phyloP scores from a whole-genome alignment of 2,113 vertebrate species.

The Alces alces region DNA sequence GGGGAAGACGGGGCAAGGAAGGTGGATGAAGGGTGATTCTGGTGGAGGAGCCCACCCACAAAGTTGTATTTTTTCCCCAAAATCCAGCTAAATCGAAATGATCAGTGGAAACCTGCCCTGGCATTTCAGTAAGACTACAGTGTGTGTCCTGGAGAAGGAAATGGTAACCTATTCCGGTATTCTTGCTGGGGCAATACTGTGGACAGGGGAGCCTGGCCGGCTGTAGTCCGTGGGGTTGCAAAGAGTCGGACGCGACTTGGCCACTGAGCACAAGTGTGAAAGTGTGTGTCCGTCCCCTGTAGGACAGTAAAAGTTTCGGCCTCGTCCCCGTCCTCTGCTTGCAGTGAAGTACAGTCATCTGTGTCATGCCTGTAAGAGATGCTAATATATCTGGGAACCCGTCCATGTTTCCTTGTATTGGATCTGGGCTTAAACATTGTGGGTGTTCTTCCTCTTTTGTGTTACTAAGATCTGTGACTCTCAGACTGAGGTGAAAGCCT shows the following conservation, averaged over 20 bases:
- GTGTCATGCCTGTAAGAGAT: neutral
- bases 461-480: neutral
- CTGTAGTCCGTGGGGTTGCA: neutral
- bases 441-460: neutral
- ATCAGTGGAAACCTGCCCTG: neutral
- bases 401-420: neutral
- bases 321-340: neutral
- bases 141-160: neutral
- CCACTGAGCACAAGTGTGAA: neutral
- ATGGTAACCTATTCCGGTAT: neutral
- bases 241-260: neutral
- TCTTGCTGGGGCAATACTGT: neutral
- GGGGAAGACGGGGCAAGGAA: neutral
- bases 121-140: neutral
- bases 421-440: neutral
- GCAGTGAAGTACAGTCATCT: neutral
- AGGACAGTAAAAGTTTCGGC: neutral
- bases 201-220: neutral
- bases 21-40: neutral
- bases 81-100: neutral
- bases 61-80: neutral
- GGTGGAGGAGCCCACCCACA: neutral
- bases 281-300: neutral
- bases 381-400: neutral
- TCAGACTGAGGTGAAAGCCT: neutral